Evolutionary conservation across 2,797 vertebrate species (phyloP), one percentile per base, ranked within the genome.

Genomic region (Melanotaenia maccullochi): DNA sequence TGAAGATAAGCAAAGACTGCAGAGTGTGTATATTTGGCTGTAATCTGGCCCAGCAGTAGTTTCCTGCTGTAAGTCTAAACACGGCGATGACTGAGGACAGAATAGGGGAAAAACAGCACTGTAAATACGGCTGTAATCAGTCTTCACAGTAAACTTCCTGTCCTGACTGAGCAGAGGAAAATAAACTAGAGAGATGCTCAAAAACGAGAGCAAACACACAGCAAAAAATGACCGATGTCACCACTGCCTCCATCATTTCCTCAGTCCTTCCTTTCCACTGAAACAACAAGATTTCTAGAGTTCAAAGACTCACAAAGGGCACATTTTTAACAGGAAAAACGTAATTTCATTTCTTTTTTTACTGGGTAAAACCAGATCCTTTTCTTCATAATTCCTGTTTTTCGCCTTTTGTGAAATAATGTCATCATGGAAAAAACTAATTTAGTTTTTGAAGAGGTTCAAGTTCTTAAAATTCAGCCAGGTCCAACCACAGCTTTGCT

Each of bases 91-190:
- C 73, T 75, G 86, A 91, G 71, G 81, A 82, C 74, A 89, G 83
- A 90, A 76, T 72, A 60, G 66, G 65, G 51, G 51, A 78, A 82
- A 85, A 93, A 88, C 85, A 89, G 54, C 69, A 78, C 75, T 3
- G 82, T 92, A 93, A 93, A 94, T 90, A 92, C 8, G 40, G 20
- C 83, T 86, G 88, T 79, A 94, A 95, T 94, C 91, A 95, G 87
- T 82, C 87, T 71, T 85, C 82, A 89, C 90, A 90, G 91, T 93
- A 93, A 92, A 94, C 93, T 94, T 95, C 93, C 93, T 93, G 89
- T 85, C 67, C 77, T 77, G 60, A 82, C 68, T 40, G 71, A 81
- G 82, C 60, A 78, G 36, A 87, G 78, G 81, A 90, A 93, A 92
- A 93, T 83, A 87, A 93, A 88, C 84, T 13, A 2, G 22, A 16